These are phyloP conservation scores for Ictalurus punctatus DNA, from an alignment of 2,113 vertebrate genomes.

Conservation along the genomic window DNA sequence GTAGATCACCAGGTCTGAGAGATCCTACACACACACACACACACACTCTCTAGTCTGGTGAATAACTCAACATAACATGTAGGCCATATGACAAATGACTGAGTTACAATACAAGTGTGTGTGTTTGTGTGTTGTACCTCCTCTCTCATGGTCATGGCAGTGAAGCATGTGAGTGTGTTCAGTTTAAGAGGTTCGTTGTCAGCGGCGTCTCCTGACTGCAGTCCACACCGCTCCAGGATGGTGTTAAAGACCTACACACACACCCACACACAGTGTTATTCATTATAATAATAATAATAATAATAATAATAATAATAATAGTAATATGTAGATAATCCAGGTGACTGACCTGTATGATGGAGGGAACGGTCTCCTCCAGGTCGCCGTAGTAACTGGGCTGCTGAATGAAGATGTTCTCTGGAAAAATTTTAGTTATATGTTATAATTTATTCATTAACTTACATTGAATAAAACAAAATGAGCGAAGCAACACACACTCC, in stretches of 20 bases:
- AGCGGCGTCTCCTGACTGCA: constrained; percentile 77
- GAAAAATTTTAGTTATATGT: constrained; percentile 25
- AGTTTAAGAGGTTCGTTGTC: constrained; percentile 82
- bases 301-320: neutral
- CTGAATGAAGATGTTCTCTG: constrained; percentile 93
- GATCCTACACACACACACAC: constrained; percentile 73
- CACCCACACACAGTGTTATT: constrained; percentile 5
- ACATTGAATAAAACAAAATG: neutral
- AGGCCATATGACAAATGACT: neutral
- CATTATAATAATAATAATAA: neutral
- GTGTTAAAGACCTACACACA: constrained; percentile 83
- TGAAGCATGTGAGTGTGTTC: constrained; percentile 71
- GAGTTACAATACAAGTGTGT: neutral
- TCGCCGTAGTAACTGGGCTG: constrained; percentile 91
- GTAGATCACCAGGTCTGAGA: constrained; percentile 86
- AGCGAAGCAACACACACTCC: neutral
- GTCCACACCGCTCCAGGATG: constrained; percentile 82
- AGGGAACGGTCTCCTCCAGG: constrained; percentile 86
- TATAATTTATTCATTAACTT: too few species aligned
- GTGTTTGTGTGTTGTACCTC: constrained; percentile 74
- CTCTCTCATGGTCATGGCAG: constrained; percentile 80
- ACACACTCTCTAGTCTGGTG: neutral
- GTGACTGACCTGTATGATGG: constrained; percentile 81
- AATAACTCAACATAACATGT: neutral
- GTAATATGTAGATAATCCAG: neutral